phyloP scores from a whole-genome alignment of 2,888 invertebrate species.

The Scaptomyza caliginosa region DNA sequence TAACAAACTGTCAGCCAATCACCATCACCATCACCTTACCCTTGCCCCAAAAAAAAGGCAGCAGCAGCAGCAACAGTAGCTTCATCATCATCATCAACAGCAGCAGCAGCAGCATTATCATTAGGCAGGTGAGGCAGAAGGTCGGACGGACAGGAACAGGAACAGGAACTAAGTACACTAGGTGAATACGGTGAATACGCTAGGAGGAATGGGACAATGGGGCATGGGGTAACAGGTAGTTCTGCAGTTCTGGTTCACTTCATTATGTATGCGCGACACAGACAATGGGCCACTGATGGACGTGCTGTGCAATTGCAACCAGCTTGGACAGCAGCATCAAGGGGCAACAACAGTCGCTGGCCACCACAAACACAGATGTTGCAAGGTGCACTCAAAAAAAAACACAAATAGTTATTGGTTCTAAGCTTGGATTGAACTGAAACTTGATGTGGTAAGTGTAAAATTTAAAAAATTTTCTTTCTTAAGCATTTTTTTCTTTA shows the following conservation, averaged over 20 bases:
- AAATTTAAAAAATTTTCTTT: too few species aligned
- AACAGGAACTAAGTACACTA: constrained; percentile 12
- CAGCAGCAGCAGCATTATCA: constrained; percentile 21
- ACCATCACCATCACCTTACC: constrained; percentile 7
- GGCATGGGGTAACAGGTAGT: background rate
- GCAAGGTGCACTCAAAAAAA: background rate
- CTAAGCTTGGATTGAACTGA: background rate
- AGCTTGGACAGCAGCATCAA: constrained; percentile 4
- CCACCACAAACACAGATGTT: constrained; percentile 51
- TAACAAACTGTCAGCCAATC: constrained; percentile 69
- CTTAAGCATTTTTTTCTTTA: background rate
- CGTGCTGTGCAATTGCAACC: constrained; percentile 67
- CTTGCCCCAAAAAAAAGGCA: constrained; percentile 22
- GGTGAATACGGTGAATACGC: constrained; percentile 22
- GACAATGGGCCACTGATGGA: constrained; percentile 80
- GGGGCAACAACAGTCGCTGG: constrained; percentile 41
- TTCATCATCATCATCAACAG: constrained; percentile 22
- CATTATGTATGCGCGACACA: constrained; percentile 78
- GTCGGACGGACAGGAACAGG: constrained; percentile 30
- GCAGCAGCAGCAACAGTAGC: constrained; percentile 30
- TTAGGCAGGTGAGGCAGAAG: constrained; percentile 30
- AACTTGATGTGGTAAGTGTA: background rate
- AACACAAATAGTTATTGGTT: background rate
- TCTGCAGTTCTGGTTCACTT: constrained; percentile 53
- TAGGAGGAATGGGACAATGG: background rate